Conservation (phyloP, 1,140 invertebrate genomes). For the Lepeophtheirus salmonis region DNA sequence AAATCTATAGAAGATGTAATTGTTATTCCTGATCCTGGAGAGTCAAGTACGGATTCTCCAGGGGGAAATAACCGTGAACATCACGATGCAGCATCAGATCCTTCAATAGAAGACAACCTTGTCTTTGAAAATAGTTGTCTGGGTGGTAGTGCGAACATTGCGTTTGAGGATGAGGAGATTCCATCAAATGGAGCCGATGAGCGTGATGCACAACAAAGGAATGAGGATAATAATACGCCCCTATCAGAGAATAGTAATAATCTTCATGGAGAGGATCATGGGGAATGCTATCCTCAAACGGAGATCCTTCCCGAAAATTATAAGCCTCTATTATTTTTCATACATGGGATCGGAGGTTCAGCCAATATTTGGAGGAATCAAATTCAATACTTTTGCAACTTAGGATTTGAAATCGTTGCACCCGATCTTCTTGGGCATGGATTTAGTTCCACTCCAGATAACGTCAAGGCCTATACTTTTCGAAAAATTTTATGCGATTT, state of each 20-base stretch:
- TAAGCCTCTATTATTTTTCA: constrained; percentile 35
- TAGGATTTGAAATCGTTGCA: constrained; percentile 45
- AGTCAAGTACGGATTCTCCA: background rate
- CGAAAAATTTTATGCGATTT: constrained; percentile 40
- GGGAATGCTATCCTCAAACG: background rate
- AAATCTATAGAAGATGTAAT: background rate
- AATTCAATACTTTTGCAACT: constrained; percentile 38
- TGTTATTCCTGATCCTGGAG: background rate
- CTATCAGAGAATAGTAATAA: background rate
- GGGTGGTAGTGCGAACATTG: background rate
- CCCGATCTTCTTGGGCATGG: constrained; percentile 53
- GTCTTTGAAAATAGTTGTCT: background rate
- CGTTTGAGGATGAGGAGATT: background rate
- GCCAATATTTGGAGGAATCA: constrained; percentile 45
- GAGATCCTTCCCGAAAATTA: background rate
- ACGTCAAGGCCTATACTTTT: constrained; percentile 41
- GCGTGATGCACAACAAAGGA: background rate
- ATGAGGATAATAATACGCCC: background rate
- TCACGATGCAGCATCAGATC: background rate
- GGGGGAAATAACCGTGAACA: background rate
- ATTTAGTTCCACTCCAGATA: constrained; percentile 40
- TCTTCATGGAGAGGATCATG: background rate
- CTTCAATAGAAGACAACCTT: background rate
- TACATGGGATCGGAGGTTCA: constrained; percentile 50
- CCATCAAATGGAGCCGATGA: background rate